Conservation (phyloP, 2,888 invertebrate genomes). For the Perizoma flavofasciatum region DNA sequence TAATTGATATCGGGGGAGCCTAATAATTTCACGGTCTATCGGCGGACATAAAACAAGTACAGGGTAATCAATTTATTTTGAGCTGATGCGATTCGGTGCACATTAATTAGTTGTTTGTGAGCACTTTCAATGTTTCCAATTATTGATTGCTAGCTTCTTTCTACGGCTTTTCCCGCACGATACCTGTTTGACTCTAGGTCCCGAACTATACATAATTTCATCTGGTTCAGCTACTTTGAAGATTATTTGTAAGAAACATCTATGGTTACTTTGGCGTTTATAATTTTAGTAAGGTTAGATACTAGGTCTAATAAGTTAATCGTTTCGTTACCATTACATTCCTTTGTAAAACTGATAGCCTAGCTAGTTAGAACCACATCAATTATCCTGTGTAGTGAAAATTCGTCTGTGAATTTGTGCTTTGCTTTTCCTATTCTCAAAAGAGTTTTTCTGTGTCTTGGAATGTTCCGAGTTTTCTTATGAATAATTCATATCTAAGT, state of each 20-base stretch:
- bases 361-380: too few species aligned
- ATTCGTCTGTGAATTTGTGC: background rate
- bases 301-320: too few species aligned
- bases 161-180: background rate
- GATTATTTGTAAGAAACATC: too few species aligned
- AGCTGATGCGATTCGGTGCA: constrained; percentile 37
- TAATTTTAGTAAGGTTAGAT: too few species aligned
- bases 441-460: constrained; percentile 14
- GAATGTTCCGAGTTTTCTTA: constrained; percentile 24
- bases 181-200: too few species aligned
- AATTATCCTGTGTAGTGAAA: too few species aligned
- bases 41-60: constrained; percentile 60
- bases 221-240: too few species aligned
- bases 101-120: constrained; percentile 22
- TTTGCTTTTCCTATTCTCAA: background rate
- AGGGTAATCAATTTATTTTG: constrained; percentile 62
- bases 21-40: constrained; percentile 55
- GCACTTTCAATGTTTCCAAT: constrained; percentile 1
- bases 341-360: too few species aligned
- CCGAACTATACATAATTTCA: too few species aligned
- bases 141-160: background rate
- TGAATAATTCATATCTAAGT: constrained; percentile 66
- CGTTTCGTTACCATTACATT: too few species aligned
- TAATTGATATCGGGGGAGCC: constrained; percentile 64
- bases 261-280: too few species aligned